A percentile compares a stretch with the other conserved stretches of the same genome.
phyloP scores from a whole-genome alignment of 2,797 vertebrate species.

The Calcarius lapponicus region DNA sequence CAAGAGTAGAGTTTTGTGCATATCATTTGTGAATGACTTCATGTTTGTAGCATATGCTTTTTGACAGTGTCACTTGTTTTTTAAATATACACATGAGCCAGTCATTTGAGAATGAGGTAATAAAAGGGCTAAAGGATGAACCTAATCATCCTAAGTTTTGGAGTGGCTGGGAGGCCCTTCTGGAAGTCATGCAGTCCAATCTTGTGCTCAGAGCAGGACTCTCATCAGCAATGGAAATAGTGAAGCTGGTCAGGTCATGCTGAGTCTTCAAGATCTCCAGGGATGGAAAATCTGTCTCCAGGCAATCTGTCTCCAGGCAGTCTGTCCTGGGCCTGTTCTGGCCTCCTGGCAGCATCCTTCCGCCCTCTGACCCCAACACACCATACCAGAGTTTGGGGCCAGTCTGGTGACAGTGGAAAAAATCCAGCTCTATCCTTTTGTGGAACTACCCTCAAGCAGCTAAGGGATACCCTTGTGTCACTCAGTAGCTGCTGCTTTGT shows the following conservation, averaged over 20 bases:
- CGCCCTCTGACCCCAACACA: neutral
- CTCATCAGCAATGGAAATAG: neutral
- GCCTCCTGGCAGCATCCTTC: rapidly evolving
- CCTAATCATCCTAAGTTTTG: neutral
- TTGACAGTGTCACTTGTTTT: neutral
- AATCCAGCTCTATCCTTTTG: neutral
- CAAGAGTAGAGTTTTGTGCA: neutral
- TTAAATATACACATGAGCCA: neutral
- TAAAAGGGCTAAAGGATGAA: neutral
- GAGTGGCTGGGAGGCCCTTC: neutral
- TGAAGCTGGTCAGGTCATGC: neutral
- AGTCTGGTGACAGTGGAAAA: neutral
- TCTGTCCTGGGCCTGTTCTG: neutral
- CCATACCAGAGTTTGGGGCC: neutral
- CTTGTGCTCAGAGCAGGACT: neutral
- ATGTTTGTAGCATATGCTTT: neutral
- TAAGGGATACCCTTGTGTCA: neutral
- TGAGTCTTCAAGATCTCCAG: neutral
- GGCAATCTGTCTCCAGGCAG: neutral
- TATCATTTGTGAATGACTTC: neutral
- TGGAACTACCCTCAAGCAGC: neutral
- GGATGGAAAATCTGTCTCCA: neutral
- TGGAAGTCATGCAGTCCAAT: neutral
- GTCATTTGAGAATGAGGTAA: neutral
- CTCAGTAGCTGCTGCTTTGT: neutral